Evolutionary conservation across 2,888 invertebrate species (phyloP).

Genomic region (Strigamia transsilvanica): DNA sequence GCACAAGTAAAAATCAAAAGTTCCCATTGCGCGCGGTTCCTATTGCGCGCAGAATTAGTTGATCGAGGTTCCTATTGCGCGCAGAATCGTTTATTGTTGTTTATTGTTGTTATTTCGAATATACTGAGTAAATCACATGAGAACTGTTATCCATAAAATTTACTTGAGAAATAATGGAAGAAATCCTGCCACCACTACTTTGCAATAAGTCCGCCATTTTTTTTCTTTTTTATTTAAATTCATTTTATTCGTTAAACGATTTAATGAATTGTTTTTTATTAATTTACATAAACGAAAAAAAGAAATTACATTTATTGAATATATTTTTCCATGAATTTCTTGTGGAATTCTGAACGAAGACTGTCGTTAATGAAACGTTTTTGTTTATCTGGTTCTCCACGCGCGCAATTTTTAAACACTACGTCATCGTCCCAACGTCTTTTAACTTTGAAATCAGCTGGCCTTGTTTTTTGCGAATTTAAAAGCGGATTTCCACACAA

Average conservation of each 20-base stretch:
- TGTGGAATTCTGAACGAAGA: conserved; percentile 96
- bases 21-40: too few species aligned
- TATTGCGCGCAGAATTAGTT: too few species aligned
- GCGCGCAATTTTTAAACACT: conserved; percentile 99
- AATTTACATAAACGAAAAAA: not conserved
- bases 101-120: too few species aligned
- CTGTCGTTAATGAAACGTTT: conserved; percentile 97
- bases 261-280: not conserved
- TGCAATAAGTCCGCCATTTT: too few species aligned
- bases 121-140: too few species aligned
- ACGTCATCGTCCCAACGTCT: conserved; percentile 99
- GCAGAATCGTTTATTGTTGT: too few species aligned
- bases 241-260: not conserved
- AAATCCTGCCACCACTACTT: too few species aligned
- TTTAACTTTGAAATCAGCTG: conserved; percentile 85
- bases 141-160: too few species aligned
- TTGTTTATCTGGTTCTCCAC: conserved; percentile 88
- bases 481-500: conserved; percentile 95
- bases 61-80: too few species aligned
- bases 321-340: conserved; percentile 99
- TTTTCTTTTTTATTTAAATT: too few species aligned
- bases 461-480: conserved; percentile 73
- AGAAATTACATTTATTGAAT: conserved; percentile 78
- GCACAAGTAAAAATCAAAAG: too few species aligned
- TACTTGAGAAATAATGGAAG: too few species aligned